These are phyloP conservation scores for Chauna torquata DNA, from an alignment of 2,113 vertebrate species.

Conservation along the genomic window DNA sequence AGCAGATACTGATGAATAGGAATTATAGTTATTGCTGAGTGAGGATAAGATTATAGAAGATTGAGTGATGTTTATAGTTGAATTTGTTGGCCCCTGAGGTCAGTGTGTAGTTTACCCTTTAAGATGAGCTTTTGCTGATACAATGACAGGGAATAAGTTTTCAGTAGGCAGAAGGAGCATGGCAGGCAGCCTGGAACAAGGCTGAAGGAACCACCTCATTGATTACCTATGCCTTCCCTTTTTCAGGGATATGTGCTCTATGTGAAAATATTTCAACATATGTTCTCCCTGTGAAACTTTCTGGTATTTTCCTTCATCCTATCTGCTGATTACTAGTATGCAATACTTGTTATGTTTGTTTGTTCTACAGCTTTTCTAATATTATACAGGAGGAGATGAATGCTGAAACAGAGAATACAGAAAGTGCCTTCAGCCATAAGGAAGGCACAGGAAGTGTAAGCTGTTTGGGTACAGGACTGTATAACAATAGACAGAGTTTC, in stretches of 20 bases:
- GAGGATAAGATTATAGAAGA: background rate
- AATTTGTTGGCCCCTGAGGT: background rate
- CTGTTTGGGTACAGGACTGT: background rate
- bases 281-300: background rate
- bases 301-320: background rate
- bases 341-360: background rate
- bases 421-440: accelerated
- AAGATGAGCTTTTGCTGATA: background rate
- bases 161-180: background rate
- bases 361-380: background rate
- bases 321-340: background rate
- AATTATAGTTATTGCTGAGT: background rate
- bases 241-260: background rate
- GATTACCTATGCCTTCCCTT: background rate
- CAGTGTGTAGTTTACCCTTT: background rate
- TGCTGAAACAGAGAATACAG: background rate
- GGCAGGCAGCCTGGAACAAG: background rate
- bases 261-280: background rate
- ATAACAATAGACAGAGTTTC: background rate
- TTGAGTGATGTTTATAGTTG: background rate
- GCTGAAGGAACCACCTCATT: background rate
- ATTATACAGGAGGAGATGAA: background rate
- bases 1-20: background rate
- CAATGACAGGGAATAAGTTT: background rate
- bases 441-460: background rate